Evolutionary conservation across 2,113 vertebrate species (phyloP), one percentile per base, ranked within the genome.

Genomic region (Dinomys branickii): DNA sequence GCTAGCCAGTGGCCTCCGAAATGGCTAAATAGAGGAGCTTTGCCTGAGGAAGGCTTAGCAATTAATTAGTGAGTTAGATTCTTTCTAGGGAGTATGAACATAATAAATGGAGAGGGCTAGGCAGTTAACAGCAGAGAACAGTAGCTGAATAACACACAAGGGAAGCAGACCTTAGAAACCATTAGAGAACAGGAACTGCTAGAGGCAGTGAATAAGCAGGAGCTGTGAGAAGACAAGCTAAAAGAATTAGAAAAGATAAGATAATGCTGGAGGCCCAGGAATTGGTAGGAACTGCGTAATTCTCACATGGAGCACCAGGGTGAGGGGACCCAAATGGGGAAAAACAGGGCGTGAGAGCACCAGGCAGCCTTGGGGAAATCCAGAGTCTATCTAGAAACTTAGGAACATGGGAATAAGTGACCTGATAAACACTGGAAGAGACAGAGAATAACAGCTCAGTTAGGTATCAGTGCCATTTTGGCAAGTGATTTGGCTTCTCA

Each of bases 41-140:
- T 88, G 44, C 80, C 63, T 6, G 71, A 85, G 69, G 20, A 91
- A 88, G 50, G 5, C 30, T 95, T 96, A 94, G 38, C 85, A 94
- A 59, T 83, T 86, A 82, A 84, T 50, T 77, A 91, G 54, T 6
- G 71, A 89, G 59, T 19, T 30, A 14, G 73, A 89, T 93, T 26
- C 52, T 87, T 96, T 92, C 26, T 88, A 26, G 11, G 75, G 56
- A 92, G 59, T 90, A 50, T 83, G 35, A 86, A 52, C 84, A 59
- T 88, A 41, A 59, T 81, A 82, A 90, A 86, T 38, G 90, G 13
- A 90, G 52, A 91, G 14, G 24, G 12, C 63, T 82, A 83, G 50
- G 35, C 47, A 85, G 52, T 80, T 90, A 77, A 35, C 38, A 47
- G 65, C 71, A 65, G 78, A 78, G 81, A 84, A 56, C n/a, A 75